A percentile compares a stretch with the other conserved stretches of the same genome.
Evolutionary conservation across 1,140 invertebrate species (phyloP).

Genomic region (Drosophila nikananu): DNA sequence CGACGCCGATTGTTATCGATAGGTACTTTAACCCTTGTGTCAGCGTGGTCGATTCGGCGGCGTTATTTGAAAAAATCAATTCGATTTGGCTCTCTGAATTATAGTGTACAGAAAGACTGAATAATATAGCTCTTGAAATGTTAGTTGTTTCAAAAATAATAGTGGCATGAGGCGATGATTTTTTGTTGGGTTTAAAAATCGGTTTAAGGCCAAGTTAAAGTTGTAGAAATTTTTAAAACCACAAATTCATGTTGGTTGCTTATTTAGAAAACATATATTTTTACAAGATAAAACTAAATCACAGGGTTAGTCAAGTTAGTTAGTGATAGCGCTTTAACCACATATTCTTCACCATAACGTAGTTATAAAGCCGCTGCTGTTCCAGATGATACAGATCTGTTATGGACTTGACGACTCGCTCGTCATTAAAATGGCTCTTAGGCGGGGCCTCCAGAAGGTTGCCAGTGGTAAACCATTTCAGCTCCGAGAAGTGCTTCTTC

Average conservation of each 20-base stretch:
- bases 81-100: not conserved
- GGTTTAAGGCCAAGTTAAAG: too few relatives aligned
- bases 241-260: not conserved
- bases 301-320: not conserved
- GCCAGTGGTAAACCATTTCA: slow-evolving; percentile 59
- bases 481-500: slow-evolving; percentile 52
- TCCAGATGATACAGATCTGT: slow-evolving; percentile 52
- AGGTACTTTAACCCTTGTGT: slow-evolving; percentile 9
- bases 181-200: too few relatives aligned
- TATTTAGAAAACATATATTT: not conserved
- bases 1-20: slow-evolving; percentile 20
- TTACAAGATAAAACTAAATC: slow-evolving; percentile 10
- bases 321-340: slow-evolving; percentile 1
- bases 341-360: slow-evolving; percentile 42
- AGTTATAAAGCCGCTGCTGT: slow-evolving; percentile 54
- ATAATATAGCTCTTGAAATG: not conserved
- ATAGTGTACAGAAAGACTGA: not conserved
- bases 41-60: not conserved
- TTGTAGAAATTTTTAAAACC: not conserved
- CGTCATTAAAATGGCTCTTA: slow-evolving; percentile 60
- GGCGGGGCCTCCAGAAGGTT: slow-evolving; percentile 61
- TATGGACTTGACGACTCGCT: slow-evolving; percentile 45
- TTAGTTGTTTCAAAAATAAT: not conserved
- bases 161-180: too few relatives aligned
- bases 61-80: not conserved